Evolutionary conservation across 2,113 vertebrate genomes (phyloP).

Genomic region (Crotalus horridus): DNA sequence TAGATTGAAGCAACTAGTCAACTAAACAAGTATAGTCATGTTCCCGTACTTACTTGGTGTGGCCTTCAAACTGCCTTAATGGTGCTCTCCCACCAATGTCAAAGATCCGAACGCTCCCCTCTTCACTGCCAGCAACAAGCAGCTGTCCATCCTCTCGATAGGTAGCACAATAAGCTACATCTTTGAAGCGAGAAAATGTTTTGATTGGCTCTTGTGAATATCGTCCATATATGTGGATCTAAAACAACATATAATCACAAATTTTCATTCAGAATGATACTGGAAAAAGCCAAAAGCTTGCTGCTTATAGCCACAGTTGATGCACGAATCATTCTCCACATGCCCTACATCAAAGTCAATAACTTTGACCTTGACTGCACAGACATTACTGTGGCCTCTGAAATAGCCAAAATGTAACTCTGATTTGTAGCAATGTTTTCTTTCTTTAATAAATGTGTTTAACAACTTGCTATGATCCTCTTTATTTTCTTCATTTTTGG

Average conservation of each 20-base stretch:
- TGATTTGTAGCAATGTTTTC: background rate
- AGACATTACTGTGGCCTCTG: background rate
- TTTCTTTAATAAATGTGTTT: background rate
- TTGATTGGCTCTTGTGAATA: constrained; percentile 91
- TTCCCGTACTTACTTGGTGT: constrained; percentile 80
- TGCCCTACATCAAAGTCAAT: background rate
- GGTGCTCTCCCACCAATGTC: constrained; percentile 83
- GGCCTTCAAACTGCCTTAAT: constrained; percentile 86
- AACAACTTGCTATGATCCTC: background rate
- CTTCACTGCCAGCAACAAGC: constrained; percentile 89
- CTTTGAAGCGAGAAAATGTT: constrained; percentile 88
- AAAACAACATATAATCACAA: constrained; percentile 5
- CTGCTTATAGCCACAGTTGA: too few relatives aligned
- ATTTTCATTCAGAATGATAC: background rate
- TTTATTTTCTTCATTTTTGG: background rate
- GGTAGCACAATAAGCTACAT: constrained; percentile 85
- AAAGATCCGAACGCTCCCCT: constrained; percentile 82
- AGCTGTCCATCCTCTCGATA: constrained; percentile 88
- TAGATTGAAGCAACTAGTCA: background rate
- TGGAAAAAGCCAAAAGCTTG: background rate
- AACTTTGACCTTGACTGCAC: background rate
- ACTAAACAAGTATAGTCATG: rapidly evolving
- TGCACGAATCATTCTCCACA: background rate
- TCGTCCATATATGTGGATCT: constrained; percentile 92
- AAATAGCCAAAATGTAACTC: background rate